Evolutionary conservation across 2,113 vertebrate genomes (phyloP), one percentile per base, ranked within the genome.

Genomic region (Nymphicus hollandicus): DNA sequence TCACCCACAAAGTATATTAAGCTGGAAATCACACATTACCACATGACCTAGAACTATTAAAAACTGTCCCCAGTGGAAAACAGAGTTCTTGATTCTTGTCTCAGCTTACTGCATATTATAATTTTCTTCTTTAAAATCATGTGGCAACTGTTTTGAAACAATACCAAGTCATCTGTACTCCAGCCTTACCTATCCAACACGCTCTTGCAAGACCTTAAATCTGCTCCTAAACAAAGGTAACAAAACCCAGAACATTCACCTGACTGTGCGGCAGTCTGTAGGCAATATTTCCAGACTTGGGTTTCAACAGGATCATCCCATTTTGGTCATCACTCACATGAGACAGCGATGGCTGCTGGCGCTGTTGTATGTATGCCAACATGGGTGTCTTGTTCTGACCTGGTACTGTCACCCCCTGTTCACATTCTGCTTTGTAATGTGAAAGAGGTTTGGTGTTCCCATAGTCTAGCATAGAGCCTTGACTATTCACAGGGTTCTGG

Each of bases 361-460:
- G 96, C 65, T 99, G 99, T 5, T 98, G 97, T 12, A 99, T 97
- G 76, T 99, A 98, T 0, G 97, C 89, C 86, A 99, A 96, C 94
- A 99, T 98, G 7, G 97, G 93, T 5, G 97, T 52, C 96, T 99
- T 99, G 96, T 95, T 99, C 97, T 99, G 98, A 44, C 98, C 97
- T 0, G 98, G 93, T 11, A 98, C 96, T 2, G 97, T 92, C 8
- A 98, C 98, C 52, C 86, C 98, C 95, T 95, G 98, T 14, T 97
- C 98, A 84, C 96, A 98, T 83, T 98, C 98, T 4, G 97, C 98
- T 97, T 99, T 99, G 70, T 98, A 99, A 98, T 99, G 99, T 13
- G 99, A 98, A 88, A 99, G 98, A 56, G 99, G 99, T 93, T 99
- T 99, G 85, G 99, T 99, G 97, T 99, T 99, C 89, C 97, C 99